Evolutionary conservation across 2,888 invertebrate species (phyloP).

Genomic region (Heliconius cydno): DNA sequence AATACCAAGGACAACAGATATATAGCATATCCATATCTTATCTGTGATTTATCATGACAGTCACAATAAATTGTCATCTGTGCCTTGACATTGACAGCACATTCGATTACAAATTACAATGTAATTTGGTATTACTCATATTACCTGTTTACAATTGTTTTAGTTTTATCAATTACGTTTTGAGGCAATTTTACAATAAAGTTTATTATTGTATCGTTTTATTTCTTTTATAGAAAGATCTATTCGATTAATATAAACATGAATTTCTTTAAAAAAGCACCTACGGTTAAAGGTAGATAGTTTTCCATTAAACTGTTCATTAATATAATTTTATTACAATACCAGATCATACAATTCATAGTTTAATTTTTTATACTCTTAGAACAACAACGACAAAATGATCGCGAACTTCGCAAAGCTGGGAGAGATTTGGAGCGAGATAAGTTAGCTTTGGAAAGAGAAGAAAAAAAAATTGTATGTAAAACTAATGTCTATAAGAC

Average conservation of each 20-base stretch:
- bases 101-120: not conserved
- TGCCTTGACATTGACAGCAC: no score
- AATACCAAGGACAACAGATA: no score
- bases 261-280: conserved; percentile 85
- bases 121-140: conserved; percentile 9
- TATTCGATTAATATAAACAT: conserved; percentile 50
- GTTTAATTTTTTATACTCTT: conserved; percentile 51
- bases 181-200: not conserved
- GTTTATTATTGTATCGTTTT: not conserved
- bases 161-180: not conserved
- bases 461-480: conserved; percentile 93
- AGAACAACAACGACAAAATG: conserved; percentile 94
- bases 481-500: not conserved
- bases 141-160: not conserved
- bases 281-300: conserved; percentile 84
- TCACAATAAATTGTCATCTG: not conserved
- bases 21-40: no score
- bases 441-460: conserved; percentile 90
- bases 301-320: not conserved
- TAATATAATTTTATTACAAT: not conserved
- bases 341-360: conserved; percentile 17
- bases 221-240: not conserved
- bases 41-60: not conserved
- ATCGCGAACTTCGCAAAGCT: conserved; percentile 90
- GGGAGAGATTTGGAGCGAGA: conserved; percentile 93